Evolutionary conservation across 2,113 vertebrate genomes (phyloP), one percentile per base, ranked within the genome.

Genomic region (Clarias batrachus): DNA sequence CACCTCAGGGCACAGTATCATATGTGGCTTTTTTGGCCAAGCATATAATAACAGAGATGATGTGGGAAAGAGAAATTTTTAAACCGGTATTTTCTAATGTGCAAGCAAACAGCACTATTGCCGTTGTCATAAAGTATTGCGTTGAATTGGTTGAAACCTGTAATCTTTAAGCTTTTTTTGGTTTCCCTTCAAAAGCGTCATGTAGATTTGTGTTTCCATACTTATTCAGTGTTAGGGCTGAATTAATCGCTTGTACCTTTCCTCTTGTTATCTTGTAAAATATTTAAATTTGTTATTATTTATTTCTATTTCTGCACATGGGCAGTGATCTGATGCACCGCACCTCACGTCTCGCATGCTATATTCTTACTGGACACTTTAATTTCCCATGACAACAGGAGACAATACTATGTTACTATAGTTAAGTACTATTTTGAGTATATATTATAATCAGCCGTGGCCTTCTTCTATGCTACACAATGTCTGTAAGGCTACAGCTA

Each of bases 31-130:
- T 63, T 62, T 81, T 63, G 80, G 80, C 59, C 60, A 63, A 65
- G 60, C 30, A 63, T 63, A 65, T 81, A 81, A 81, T 81, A 81
- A 81, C 30, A 81, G 30, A 81, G 60, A 63, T 81, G 80, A 81
- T 81, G 80, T 81, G 80, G 78, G 59, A 41, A 81, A 81, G 12
- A 48, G 33, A 81, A 63, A 81, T 48, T 81, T 81, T 62, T 41
- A 81, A 81, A 63, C 77, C 77, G 57, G n/a, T 59, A 30, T 79
- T 59, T 79, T 79, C 56, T 54, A 78, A 62, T 81, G 78, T 62
- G 59, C 41, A 81, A 62, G 33, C 27, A 81, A 62, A 81, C 57
- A 13, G 30, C 25, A 56, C 1, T 2, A 25, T 16, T 59, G 78
- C 52, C 27, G n/a, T 33, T 79, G 54, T 60, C 30, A 21, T 37